These are phyloP conservation scores for Lonchura striata DNA, from an alignment of 2,113 vertebrate species.

Conservation along the genomic window DNA sequence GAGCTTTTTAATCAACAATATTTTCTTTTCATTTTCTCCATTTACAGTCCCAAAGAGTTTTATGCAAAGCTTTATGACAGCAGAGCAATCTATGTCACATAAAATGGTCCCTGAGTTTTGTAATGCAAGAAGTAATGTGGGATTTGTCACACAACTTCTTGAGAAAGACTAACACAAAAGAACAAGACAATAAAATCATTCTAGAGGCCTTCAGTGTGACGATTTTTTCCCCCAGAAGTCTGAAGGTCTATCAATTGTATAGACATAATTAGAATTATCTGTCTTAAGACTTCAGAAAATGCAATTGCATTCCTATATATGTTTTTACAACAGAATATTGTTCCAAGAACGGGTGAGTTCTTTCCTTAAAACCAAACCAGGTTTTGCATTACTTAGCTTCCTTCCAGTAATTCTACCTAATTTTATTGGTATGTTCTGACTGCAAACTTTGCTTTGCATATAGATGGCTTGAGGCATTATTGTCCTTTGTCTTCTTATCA, in stretches of 20 bases:
- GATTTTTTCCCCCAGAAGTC: not conserved
- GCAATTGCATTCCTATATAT: rapidly evolving
- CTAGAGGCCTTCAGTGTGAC: not conserved
- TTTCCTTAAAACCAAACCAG: not conserved
- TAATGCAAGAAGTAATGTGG: not conserved
- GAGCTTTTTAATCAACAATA: not conserved
- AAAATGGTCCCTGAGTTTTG: not conserved
- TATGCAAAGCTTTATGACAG: not conserved
- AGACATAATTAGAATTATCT: not conserved
- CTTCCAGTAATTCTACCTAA: not conserved
- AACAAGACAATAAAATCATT: not conserved
- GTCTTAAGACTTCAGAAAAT: not conserved
- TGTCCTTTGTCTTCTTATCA: not conserved
- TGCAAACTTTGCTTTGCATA: not conserved
- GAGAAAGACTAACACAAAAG: not conserved
- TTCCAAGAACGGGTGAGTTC: not conserved
- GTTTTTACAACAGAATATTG: not conserved
- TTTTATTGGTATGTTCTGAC: not conserved
- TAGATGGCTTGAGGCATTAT: not conserved
- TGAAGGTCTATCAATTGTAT: not conserved
- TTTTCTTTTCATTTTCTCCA: not conserved
- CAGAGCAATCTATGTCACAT: not conserved
- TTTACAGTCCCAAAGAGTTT: not conserved
- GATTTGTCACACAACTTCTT: not conserved
- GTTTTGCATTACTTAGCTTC: not conserved